Evolutionary conservation across 1,140 invertebrate genomes (phyloP).

Genomic region (Sarcophaga bullata): DNA sequence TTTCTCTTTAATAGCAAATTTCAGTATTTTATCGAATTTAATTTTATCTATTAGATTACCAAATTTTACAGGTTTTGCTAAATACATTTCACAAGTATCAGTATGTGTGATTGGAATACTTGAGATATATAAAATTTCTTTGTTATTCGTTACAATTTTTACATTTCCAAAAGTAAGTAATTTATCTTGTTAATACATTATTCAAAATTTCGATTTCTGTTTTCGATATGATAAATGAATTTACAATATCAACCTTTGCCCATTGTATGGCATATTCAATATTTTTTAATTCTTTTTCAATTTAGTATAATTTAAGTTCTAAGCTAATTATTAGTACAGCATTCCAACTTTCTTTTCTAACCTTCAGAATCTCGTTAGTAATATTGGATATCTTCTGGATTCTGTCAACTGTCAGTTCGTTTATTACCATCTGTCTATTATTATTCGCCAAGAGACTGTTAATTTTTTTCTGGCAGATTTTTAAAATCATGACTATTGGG

Average conservation of each 20-base stretch:
- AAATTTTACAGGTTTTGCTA: no score
- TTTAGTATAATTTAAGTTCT: neutral
- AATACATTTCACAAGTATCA: no score
- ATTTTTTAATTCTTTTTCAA: neutral
- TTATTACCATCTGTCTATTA: neutral
- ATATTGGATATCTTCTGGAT: neutral
- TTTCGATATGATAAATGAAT: neutral
- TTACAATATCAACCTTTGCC: neutral
- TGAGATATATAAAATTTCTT: neutral
- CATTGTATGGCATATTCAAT: neutral
- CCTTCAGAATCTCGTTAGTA: neutral
- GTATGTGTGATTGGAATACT: no score
- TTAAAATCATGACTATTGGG: conserved; percentile 1
- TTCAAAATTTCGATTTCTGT: neutral
- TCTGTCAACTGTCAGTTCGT: neutral
- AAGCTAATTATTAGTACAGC: neutral
- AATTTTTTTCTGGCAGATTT: neutral
- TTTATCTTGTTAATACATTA: neutral
- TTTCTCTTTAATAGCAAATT: no score
- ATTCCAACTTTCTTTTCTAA: neutral
- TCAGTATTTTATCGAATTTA: no score
- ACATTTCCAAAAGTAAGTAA: neutral
- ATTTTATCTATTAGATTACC: no score
- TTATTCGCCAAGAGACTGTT: neutral
- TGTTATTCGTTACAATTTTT: neutral